These are phyloP conservation scores for Acrocephalus arundinaceus DNA, from an alignment of 2,113 vertebrate genomes.

Conservation along the genomic window DNA sequence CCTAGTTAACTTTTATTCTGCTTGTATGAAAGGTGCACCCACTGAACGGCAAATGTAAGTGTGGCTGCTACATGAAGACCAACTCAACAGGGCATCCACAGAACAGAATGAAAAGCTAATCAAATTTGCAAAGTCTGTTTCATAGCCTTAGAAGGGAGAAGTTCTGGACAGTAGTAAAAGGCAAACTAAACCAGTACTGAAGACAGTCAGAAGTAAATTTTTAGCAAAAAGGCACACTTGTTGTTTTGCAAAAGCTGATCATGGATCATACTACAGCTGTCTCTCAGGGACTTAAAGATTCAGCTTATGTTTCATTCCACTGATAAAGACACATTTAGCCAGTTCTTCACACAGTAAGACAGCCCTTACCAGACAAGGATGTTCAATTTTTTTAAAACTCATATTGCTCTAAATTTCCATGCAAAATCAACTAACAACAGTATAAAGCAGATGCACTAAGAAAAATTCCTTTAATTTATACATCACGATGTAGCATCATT, in stretches of 20 bases:
- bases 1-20: not conserved
- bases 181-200: not conserved
- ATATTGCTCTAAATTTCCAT: not conserved
- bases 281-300: not conserved
- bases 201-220: not conserved
- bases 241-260: not conserved
- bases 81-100: not conserved
- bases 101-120: not conserved
- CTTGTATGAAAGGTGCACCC: not conserved
- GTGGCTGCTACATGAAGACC: not conserved
- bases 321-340: not conserved
- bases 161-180: not conserved
- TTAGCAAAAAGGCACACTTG: not conserved
- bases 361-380: not conserved
- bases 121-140: not conserved
- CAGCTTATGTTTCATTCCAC: not conserved
- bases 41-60: not conserved
- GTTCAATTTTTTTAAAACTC: not conserved
- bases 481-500: not conserved
- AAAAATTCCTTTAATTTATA: not conserved
- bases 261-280: not conserved
- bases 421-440: not conserved
- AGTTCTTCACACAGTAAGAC: not conserved
- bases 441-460: not conserved
- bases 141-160: not conserved